Evolutionary conservation across 2,113 vertebrate species (phyloP).

Genomic region (Nothoprocta perdicaria): DNA sequence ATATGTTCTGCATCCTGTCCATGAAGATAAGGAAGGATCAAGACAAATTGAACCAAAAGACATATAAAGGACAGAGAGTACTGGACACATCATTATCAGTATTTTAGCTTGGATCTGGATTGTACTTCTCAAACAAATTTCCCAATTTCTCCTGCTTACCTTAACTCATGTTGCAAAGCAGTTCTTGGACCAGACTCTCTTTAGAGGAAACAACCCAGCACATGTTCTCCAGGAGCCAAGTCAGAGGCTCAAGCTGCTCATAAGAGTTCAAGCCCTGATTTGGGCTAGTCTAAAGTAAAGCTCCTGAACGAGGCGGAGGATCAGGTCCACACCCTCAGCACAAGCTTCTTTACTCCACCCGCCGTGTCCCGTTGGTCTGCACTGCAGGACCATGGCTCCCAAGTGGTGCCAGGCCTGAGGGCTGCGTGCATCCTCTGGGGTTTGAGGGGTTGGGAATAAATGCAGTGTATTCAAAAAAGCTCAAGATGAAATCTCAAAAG

Average conservation of each 20-base stretch:
- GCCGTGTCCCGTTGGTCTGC: fast-evolving
- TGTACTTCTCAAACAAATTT: neutral
- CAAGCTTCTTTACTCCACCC: neutral
- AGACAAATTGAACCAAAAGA: neutral
- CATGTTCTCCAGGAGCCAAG: neutral
- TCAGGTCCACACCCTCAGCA: neutral
- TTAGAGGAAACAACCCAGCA: neutral
- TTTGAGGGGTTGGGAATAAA: neutral
- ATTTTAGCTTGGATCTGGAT: neutral
- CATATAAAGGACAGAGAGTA: neutral
- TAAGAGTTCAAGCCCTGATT: neutral
- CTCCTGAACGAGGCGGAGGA: neutral
- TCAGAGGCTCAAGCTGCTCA: neutral
- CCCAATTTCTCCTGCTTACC: neutral
- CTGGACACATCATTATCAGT: neutral
- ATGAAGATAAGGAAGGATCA: neutral
- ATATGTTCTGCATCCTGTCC: neutral
- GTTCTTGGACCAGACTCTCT: neutral
- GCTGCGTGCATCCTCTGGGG: no score
- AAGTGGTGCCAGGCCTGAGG: neutral
- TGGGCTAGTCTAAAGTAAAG: neutral
- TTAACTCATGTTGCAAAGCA: neutral
- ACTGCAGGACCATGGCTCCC: neutral
- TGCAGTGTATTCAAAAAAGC: no score
- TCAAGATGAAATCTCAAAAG: no score